Evolutionary conservation across 2,888 invertebrate genomes (phyloP).

Genomic region (Odontomyia ornata): DNA sequence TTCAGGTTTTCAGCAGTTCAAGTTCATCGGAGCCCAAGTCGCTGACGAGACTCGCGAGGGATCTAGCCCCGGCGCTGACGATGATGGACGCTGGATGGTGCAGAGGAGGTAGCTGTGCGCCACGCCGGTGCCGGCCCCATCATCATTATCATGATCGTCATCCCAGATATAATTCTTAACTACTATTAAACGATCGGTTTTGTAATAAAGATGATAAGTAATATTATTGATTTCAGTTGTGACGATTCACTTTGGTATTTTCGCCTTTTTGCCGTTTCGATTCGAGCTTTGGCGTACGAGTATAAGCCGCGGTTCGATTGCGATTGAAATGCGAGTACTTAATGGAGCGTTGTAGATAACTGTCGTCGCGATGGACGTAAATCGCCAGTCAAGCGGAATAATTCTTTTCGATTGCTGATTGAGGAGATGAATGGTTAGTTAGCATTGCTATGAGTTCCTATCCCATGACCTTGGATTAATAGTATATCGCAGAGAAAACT

Average conservation of each 20-base stretch:
- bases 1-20: conserved; percentile 41
- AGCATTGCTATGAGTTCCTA: no score
- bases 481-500: no score
- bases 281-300: neutral
- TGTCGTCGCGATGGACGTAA: neutral
- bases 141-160: conserved; percentile 9
- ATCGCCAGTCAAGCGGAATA: neutral
- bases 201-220: conserved; percentile 40
- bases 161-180: conserved; percentile 18
- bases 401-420: neutral
- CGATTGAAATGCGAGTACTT: conserved; percentile 33
- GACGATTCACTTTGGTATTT: neutral
- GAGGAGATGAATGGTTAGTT: neutral
- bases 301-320: neutral
- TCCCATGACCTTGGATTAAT: no score
- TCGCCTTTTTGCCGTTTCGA: neutral
- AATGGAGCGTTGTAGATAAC: conserved; percentile 32
- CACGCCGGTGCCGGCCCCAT: neutral
- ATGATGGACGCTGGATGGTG: neutral
- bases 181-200: conserved; percentile 38
- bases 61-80: neutral
- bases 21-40: neutral
- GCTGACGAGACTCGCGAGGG: conserved; percentile 4
- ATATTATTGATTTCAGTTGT: conserved; percentile 17
- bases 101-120: conserved; percentile 14